Evolutionary conservation across 2,888 invertebrate genomes (phyloP).

Genomic region (Taphrorychus bicolor): DNA sequence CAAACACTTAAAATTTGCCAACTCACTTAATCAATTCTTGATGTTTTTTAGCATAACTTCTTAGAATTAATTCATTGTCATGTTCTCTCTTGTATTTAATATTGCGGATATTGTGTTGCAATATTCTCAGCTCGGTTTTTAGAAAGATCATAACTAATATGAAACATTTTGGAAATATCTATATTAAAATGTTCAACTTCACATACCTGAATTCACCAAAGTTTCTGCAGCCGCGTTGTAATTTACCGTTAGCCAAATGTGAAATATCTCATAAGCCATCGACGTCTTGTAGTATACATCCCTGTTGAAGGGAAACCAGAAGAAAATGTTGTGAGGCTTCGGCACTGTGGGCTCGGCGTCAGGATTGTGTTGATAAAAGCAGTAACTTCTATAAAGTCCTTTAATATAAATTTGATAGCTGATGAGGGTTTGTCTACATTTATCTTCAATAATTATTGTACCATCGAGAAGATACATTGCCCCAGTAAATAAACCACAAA

Average conservation of each 20-base stretch:
- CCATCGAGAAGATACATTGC: neutral
- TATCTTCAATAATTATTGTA: neutral
- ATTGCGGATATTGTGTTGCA: slow-evolving; percentile 15
- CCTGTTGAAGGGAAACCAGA: slow-evolving; percentile 32
- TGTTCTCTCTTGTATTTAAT: neutral
- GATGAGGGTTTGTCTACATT: neutral
- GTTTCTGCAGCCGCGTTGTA: slow-evolving; percentile 15
- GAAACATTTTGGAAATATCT: neutral
- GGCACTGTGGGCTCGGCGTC: neutral
- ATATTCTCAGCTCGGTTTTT: slow-evolving; percentile 16
- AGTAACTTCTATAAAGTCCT: neutral
- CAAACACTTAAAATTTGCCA: neutral
- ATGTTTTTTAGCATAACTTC: neutral
- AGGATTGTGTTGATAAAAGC: slow-evolving; percentile 1
- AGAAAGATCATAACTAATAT: slow-evolving; percentile 19
- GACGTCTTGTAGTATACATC: slow-evolving; percentile 16
- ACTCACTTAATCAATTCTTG: slow-evolving; percentile 20
- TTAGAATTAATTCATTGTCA: neutral
- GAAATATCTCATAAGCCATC: slow-evolving; percentile 10
- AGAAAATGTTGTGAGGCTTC: slow-evolving; percentile 10
- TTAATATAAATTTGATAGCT: neutral
- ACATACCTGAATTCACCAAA: slow-evolving; percentile 12
- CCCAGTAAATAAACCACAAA: neutral
- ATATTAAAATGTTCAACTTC: neutral
- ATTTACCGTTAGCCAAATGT: slow-evolving; percentile 12